These are phyloP conservation scores for Phrynocephalus guinanensis DNA, from an alignment of 2,797 vertebrate genomes.

Conservation along the genomic window DNA sequence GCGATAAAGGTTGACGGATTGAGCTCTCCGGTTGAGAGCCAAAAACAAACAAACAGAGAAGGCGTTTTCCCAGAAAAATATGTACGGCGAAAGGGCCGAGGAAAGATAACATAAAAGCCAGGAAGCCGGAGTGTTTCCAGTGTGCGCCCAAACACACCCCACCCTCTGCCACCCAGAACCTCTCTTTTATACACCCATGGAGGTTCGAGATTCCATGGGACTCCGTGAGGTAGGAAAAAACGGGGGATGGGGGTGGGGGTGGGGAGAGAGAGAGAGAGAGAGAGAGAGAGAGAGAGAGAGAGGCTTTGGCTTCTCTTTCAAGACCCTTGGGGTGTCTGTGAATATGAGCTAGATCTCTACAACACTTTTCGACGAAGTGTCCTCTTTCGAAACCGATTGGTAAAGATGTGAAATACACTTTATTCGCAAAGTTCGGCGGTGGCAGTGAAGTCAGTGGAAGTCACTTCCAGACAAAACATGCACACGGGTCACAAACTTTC, in stretches of 20 bases:
- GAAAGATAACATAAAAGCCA: background rate
- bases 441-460: background rate
- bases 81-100: background rate
- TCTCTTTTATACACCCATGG: background rate
- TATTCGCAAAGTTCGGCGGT: background rate
- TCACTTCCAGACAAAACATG: background rate
- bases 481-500: background rate
- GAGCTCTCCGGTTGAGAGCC: background rate
- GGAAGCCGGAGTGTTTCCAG: background rate
- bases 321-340: no score
- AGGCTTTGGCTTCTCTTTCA: background rate
- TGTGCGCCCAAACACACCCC: background rate
- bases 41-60: background rate
- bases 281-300: background rate
- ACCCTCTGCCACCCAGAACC: background rate
- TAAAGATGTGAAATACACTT: background rate
- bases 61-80: background rate
- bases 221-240: no score
- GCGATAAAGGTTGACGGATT: constrained; percentile 13
- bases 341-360: background rate
- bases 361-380: background rate
- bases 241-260: no score
- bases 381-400: background rate
- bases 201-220: background rate
- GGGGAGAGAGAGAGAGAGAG: no score